phyloP scores from a whole-genome alignment of 2,797 vertebrate genomes.

The Crypturellus tataupa region DNA sequence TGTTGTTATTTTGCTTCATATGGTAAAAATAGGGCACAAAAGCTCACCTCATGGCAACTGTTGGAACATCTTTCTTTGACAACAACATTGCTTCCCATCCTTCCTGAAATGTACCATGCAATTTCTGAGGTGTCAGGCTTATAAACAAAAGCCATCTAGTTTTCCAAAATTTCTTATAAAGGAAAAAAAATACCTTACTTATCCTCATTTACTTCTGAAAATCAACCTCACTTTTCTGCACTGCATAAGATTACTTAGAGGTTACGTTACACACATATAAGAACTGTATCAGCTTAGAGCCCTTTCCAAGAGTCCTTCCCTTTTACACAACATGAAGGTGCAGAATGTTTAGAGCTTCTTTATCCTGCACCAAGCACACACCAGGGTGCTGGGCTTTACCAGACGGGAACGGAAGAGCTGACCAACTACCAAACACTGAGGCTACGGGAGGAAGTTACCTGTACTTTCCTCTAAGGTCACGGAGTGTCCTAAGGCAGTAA shows the following conservation, averaged over 20 bases:
- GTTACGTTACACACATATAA: background rate
- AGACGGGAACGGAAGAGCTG: background rate
- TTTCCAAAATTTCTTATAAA: background rate
- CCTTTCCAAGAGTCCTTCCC: background rate
- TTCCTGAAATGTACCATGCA: background rate
- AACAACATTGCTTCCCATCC: rapidly evolving
- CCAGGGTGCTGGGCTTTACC: background rate
- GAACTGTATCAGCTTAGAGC: background rate
- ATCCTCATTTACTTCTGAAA: background rate
- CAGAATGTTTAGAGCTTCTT: background rate
- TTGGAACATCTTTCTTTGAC: background rate
- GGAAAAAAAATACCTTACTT: background rate
- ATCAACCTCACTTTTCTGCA: background rate
- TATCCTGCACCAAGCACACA: background rate
- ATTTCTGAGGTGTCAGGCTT: background rate
- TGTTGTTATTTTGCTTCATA: background rate
- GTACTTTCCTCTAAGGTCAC: background rate
- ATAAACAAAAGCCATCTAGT: background rate
- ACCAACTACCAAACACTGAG: background rate
- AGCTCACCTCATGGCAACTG: background rate
- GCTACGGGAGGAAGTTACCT: background rate
- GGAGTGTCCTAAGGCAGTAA: background rate
- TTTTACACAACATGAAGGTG: background rate
- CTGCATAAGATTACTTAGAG: background rate
- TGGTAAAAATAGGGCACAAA: background rate